Evolutionary conservation across 53 echinoderm and acorn worm species (phyloP).

Genomic region (Temnopleurus reevesii): DNA sequence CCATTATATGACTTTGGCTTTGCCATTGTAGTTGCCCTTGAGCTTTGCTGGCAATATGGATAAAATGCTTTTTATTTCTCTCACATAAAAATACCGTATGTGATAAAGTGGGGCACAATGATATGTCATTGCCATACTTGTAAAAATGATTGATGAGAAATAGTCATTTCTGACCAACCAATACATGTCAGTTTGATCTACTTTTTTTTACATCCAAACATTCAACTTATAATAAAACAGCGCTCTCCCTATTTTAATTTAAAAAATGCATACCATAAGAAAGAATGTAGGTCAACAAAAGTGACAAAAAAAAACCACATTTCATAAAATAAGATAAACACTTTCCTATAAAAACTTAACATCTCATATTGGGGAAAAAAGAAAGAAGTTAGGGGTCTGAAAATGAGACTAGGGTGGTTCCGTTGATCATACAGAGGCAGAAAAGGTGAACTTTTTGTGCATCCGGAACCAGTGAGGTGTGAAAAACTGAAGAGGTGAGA

Average conservation of each 20-base stretch:
- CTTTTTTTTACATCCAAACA: no score
- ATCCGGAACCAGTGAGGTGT: slow-evolving; percentile 29
- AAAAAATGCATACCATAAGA: no score
- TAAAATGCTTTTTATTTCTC: background rate
- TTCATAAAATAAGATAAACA: no score
- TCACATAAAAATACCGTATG: background rate
- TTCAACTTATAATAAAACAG: no score
- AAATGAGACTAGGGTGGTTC: background rate
- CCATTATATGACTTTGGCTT: background rate
- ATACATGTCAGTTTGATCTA: background rate
- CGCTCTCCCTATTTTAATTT: no score
- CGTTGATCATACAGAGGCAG: background rate
- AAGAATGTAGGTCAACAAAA: no score
- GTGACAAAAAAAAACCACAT: no score
- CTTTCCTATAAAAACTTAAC: no score
- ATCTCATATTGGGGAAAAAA: no score
- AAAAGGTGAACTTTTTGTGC: slow-evolving; percentile 31
- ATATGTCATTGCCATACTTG: background rate
- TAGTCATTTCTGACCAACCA: background rate
- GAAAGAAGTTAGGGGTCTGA: background rate
- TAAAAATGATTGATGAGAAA: background rate
- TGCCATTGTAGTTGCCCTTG: slow-evolving; percentile 2
- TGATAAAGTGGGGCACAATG: background rate
- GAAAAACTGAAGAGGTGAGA: background rate
- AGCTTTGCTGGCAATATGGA: background rate